A percentile compares a stretch with the other conserved stretches of the same genome.
phyloP scores from a whole-genome alignment of 2,113 vertebrate species.

The Cisticola juncidis region DNA sequence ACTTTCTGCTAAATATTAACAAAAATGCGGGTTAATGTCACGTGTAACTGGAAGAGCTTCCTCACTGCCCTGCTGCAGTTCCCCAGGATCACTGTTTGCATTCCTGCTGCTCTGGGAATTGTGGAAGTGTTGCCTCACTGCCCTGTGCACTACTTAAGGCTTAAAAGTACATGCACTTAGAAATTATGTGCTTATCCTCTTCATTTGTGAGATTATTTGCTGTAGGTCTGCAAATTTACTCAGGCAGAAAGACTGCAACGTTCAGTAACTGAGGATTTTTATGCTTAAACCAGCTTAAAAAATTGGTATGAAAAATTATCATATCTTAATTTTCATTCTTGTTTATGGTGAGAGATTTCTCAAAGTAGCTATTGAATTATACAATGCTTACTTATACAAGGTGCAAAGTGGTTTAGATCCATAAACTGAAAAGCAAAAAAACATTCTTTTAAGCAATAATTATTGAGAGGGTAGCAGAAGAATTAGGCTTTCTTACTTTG shows the following conservation, averaged over 20 bases:
- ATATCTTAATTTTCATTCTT: neutral
- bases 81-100: neutral
- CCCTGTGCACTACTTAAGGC: neutral
- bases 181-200: neutral
- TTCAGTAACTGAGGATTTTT: neutral
- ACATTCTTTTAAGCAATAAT: neutral
- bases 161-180: neutral
- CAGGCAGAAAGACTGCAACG: neutral
- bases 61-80: neutral
- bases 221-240: neutral
- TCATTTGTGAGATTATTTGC: neutral
- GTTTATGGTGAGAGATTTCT: neutral
- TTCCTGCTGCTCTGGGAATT: neutral
- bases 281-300: neutral
- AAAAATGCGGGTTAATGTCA: neutral
- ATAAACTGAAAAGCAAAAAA: neutral
- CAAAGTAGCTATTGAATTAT: neutral
- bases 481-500: constrained; percentile 77
- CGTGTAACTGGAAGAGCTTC: neutral
- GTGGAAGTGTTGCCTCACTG: neutral
- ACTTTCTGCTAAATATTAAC: neutral
- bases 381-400: neutral
- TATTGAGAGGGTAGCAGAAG: neutral
- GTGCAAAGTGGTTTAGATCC: neutral
- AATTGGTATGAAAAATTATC: neutral